Evolutionary conservation across 2,888 invertebrate species (phyloP).

Genomic region (Cistogaster globosa): DNA sequence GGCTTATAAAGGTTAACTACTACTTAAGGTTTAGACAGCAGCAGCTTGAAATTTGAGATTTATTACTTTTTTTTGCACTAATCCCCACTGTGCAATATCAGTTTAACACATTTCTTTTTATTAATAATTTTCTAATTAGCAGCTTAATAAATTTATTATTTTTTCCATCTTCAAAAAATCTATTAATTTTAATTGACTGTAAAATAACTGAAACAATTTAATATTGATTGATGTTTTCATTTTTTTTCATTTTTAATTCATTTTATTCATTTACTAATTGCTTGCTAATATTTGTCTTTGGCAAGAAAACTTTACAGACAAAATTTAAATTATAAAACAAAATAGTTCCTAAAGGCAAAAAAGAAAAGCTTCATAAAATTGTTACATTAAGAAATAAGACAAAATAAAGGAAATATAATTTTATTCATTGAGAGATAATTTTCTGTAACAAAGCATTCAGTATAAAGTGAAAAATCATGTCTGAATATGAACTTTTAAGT

Average conservation of each 20-base stretch:
- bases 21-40: too few species aligned
- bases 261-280: constrained; percentile 14
- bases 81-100: too few species aligned
- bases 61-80: too few species aligned
- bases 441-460: constrained; percentile 25
- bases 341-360: constrained; percentile 36
- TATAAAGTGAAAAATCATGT: background rate
- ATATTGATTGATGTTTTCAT: background rate
- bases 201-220: background rate
- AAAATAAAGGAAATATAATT: background rate
- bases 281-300: constrained; percentile 27
- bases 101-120: too few species aligned
- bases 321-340: constrained; percentile 44
- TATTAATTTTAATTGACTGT: background rate
- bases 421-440: constrained; percentile 29
- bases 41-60: too few species aligned
- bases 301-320: constrained; percentile 34
- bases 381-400: background rate
- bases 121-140: background rate
- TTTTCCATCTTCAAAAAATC: background rate
- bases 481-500: background rate
- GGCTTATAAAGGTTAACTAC: too few species aligned
- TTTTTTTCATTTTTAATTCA: background rate
- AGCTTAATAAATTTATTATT: background rate
- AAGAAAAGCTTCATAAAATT: background rate